Evolutionary conservation across 2,888 invertebrate genomes (phyloP).

Genomic region (Nezara viridula): DNA sequence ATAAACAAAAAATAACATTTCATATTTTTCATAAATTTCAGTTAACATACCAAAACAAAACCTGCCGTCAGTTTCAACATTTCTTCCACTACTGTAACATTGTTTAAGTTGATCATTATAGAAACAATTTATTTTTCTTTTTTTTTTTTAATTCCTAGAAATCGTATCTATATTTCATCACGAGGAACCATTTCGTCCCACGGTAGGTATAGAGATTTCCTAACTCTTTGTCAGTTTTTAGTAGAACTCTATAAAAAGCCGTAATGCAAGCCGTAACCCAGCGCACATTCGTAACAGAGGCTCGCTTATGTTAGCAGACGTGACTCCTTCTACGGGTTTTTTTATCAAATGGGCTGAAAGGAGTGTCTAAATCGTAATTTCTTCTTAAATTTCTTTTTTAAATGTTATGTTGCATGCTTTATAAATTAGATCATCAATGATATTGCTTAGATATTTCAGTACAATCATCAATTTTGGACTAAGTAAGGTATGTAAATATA

Average conservation of each 20-base stretch:
- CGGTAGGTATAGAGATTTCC: background rate
- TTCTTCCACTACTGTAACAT: too few species aligned
- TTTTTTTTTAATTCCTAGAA: background rate
- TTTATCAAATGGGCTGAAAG: constrained; percentile 6
- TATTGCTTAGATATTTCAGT: too few species aligned
- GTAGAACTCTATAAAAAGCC: background rate
- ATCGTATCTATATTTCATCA: background rate
- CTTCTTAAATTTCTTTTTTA: background rate
- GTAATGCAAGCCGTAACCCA: constrained; percentile 17
- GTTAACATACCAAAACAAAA: too few species aligned
- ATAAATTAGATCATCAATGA: background rate
- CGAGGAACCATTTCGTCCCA: background rate
- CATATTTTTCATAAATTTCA: too few species aligned
- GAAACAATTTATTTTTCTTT: background rate
- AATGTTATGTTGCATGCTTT: background rate
- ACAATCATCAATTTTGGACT: too few species aligned
- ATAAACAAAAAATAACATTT: too few species aligned
- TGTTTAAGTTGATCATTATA: background rate
- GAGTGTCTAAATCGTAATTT: background rate
- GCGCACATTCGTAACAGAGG: constrained; percentile 37
- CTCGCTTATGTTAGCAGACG: constrained; percentile 10
- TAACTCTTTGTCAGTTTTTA: constrained; percentile 37
- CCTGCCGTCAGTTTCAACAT: too few species aligned
- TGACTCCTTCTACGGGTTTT: background rate
- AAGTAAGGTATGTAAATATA: too few species aligned